phyloP scores from a whole-genome alignment of 2,797 vertebrate species.

The Allobates femoralis region DNA sequence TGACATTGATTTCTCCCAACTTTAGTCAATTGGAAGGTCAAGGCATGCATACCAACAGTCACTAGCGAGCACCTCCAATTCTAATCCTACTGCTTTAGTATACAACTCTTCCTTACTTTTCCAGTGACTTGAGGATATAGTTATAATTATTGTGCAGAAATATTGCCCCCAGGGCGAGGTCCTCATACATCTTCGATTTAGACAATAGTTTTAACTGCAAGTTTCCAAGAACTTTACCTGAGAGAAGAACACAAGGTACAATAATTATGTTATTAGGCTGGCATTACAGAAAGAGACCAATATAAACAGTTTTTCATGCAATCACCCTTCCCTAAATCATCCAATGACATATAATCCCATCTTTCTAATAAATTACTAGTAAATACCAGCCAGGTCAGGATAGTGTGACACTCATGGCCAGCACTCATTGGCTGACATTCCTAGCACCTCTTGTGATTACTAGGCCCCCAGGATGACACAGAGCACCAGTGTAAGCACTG shows the following conservation, averaged over 20 bases:
- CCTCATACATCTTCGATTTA: slow-evolving; percentile 97
- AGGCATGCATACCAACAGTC: too few species aligned
- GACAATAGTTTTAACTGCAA: slow-evolving; percentile 94
- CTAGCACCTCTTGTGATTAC: too few species aligned
- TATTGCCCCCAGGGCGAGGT: slow-evolving; percentile 90
- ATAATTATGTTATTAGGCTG: neutral
- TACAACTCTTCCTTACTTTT: slow-evolving; percentile 79
- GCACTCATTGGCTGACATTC: too few species aligned
- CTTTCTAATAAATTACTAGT: too few species aligned
- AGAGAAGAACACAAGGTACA: slow-evolving; percentile 11
- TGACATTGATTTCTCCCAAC: too few species aligned
- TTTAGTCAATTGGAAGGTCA: too few species aligned
- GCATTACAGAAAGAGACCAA: neutral
- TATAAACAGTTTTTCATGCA: neutral
- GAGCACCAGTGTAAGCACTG: too few species aligned
- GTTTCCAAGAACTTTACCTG: slow-evolving; percentile 95
- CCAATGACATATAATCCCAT: too few species aligned
- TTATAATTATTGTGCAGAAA: slow-evolving; percentile 99
- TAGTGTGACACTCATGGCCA: too few species aligned
- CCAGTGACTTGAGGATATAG: slow-evolving; percentile 97
- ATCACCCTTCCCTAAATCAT: neutral
- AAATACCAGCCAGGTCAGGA: too few species aligned
- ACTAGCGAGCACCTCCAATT: neutral
- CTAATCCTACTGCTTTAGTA: neutral
- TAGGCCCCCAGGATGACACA: too few species aligned